These are phyloP conservation scores for Dicranocentrus wangi DNA, from an alignment of 2,888 invertebrate species.

Conservation along the genomic window DNA sequence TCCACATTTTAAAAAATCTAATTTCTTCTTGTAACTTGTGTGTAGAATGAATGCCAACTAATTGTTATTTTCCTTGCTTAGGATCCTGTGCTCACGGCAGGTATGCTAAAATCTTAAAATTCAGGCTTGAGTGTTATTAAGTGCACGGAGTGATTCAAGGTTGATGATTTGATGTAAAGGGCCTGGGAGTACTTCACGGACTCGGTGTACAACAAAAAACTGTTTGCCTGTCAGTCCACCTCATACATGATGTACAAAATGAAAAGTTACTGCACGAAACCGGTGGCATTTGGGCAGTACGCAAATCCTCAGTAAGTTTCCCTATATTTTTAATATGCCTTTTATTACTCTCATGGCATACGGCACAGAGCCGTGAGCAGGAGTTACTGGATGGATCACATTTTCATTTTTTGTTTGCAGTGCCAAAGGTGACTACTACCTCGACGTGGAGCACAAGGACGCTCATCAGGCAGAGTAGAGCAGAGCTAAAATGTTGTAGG, in stretches of 20 bases:
- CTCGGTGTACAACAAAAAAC: constrained; percentile 66
- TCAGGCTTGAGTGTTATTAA: too few relatives aligned
- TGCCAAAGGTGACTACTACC: constrained; percentile 67
- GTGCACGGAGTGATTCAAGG: not conserved
- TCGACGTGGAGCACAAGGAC: constrained; percentile 64
- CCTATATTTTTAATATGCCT: not conserved
- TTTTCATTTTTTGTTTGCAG: constrained; percentile 42
- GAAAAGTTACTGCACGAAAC: constrained; percentile 65
- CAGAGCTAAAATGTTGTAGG: too few relatives aligned
- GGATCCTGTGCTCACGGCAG: constrained; percentile 63
- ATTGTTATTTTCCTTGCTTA: too few relatives aligned
- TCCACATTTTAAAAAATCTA: not conserved
- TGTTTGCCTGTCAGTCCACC: constrained; percentile 65
- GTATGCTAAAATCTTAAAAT: too few relatives aligned
- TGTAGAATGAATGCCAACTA: too few relatives aligned
- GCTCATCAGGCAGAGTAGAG: constrained; percentile 4
- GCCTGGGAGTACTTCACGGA: constrained; percentile 70
- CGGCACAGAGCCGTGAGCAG: too few relatives aligned
- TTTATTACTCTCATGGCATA: too few relatives aligned
- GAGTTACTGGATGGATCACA: too few relatives aligned
- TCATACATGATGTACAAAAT: constrained; percentile 68
- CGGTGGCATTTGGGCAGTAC: constrained; percentile 66
- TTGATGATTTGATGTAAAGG: constrained; percentile 26
- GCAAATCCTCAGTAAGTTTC: constrained; percentile 53
- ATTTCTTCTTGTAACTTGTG: too few relatives aligned